Base-by-base conservation (phyloP, 2,797 vertebrate genomes). In the Diplodus puntazzo region DNA sequence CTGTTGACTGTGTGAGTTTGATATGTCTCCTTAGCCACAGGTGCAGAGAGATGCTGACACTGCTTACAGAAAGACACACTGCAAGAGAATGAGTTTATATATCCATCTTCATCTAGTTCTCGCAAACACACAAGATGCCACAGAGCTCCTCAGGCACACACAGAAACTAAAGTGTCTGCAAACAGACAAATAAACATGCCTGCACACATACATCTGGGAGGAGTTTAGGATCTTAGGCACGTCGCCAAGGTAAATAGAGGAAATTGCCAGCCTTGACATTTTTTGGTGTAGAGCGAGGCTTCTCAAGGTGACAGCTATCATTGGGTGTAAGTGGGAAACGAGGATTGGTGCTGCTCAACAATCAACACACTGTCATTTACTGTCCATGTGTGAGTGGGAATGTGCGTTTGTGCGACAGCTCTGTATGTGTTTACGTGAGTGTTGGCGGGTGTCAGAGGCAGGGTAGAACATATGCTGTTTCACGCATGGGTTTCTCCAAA, bases 251-350 rank as follows among this genome's bases (percentile, higher is more conserved):
- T 87, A 91, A 89, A 92, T 49, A 88, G 61, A 87, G 74, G 62
- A 89, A 89, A 88, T 81, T 89, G 85, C 88, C 75, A 88, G 79
- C 58, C 77, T 80, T 85, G 74, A 81, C 81, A 87, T 88, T 86
- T 86, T 84, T 75, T 66, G 74, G 78, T 83, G 85, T 73, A 74
- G 84, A 77, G 73, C 53, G 27, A 79, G 53, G 77, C 71, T 79
- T 85, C 69, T 89, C 77, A 89, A 87, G 88, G 92, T 89, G 91
- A 92, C 87, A 86, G 78, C 89, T 84, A 83, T 89, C 81, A 70
- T 69, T 77, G 67, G 72, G 80, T 88, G 85, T 84, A 83, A 77
- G 69, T 34, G 27, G 75, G 71, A 79, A 82, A 76, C 11, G 81
- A 69, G 58, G 54, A 67, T 42, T 42, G 73, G 43, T 64, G 78